Evolutionary conservation across 2,888 invertebrate genomes (phyloP), one percentile per base, ranked within the genome.

Genomic region (Malachius bipustulatus): DNA sequence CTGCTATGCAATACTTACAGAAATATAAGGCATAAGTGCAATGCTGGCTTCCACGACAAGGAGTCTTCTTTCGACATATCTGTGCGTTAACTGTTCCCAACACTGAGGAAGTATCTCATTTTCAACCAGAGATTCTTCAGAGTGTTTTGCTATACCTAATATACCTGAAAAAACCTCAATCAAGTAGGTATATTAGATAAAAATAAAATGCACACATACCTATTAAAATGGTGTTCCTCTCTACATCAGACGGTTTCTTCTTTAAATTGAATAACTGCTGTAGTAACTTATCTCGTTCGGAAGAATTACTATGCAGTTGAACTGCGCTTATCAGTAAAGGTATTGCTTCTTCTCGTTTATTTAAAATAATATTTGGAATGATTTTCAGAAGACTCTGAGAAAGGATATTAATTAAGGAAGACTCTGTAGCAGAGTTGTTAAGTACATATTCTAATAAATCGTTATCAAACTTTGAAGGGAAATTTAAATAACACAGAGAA

Each of bases 11-110:
- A n/a, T 28, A 62, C 66, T 60, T 59, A 68, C 73, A 37, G 77
- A 72, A 26, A 79, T 67, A 49, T 73, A 75, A 1, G 77, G 74
- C 30, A 76, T 69, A 37, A 80, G 62, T 3, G 70, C 69, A 3
- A 73, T 71, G 54, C 78, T 80, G 4, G 77, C 71, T 54, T 81
- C 78, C 3, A 75, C 76, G 4, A 79, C 77, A 14, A 82, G 55
- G 16, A 79, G 58, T 37, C 80, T 63, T 41, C 75, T 62, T 55
- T 81, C 81, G 2, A 68, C 59, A 56, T 77, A 71, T 47, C 76
- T 76, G 51, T 79, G 74, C 34, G 67, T 71, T 44, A 80, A 69
- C 60, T 78, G 77, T 50, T 79, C 77, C 79, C 80, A 81, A 53
- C 78, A 77, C 44, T 77, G 72, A 0, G 78, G 77, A 30, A 81